phyloP scores from a whole-genome alignment of 1,140 invertebrate genomes.

The Sitobion miscanthi region DNA sequence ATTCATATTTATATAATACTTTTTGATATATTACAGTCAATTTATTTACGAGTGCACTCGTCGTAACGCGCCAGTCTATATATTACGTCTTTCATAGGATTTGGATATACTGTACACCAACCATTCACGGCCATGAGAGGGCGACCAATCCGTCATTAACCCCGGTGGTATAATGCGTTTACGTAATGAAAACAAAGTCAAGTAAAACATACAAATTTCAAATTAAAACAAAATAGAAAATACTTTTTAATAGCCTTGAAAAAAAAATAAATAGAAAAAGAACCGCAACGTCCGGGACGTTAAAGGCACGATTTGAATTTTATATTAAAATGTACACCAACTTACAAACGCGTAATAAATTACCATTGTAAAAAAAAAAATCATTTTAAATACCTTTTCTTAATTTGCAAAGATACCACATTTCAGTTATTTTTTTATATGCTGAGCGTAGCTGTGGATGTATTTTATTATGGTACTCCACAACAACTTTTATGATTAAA shows the following conservation, averaged over 20 bases:
- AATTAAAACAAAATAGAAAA: constrained; percentile 8
- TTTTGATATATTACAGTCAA: neutral
- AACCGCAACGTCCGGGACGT: neutral
- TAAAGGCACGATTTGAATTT: neutral
- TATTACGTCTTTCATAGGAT: neutral
- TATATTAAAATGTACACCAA: neutral
- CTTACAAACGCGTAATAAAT: neutral
- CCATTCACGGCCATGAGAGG: neutral
- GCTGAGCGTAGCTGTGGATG: too few relatives aligned
- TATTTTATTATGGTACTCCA: neutral
- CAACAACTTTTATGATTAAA: neutral
- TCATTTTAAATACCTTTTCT: neutral
- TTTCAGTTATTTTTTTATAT: neutral
- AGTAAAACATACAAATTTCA: neutral
- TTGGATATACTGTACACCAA: neutral
- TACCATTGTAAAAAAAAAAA: neutral
- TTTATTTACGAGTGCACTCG: neutral
- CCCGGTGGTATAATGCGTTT: too few relatives aligned
- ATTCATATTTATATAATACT: neutral
- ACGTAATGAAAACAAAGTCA: neutral
- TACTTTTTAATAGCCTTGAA: neutral
- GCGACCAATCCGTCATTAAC: neutral
- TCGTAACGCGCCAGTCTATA: neutral
- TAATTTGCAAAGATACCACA: neutral
- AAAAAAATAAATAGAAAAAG: neutral